Evolutionary conservation across 53 echinoderm and acorn worm genomes (phyloP), one percentile per base, ranked within the genome.

Genomic region (Patiria pectinifera): DNA sequence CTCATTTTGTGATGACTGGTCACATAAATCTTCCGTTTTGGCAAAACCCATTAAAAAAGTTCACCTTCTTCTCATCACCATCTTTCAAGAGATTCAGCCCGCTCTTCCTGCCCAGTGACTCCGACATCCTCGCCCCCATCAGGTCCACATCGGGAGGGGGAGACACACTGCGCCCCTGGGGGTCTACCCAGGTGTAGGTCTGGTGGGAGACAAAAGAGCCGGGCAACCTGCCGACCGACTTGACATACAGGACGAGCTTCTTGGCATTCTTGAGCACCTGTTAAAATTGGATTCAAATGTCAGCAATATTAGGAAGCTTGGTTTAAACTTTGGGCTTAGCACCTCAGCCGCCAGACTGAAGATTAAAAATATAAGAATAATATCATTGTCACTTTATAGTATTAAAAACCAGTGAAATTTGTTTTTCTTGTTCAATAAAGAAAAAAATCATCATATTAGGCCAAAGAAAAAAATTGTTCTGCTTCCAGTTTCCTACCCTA

Each of bases 111-210:
- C 94, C 91, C 59, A 93, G 88, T 1, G 96, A 91, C 48, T 96
- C 96, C 7, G 78, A 89, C 86, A 94, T 83, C 89, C 83, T 83
- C 8, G 86, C 72, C 16, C 95, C 95, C 59, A 88, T 23, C n/a
- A 85, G 92, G 80, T 96, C 95, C 4, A 89, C 92, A 92, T 97
- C 96, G 21, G 97, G 97, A 48, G 97, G 97, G 59, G 97, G 97
- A 3, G 97, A 97, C 60, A 97, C 97, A 44, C 97, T 97, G 77
- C 97, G 88, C 71, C 97, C 97, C 83, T 96, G 91, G 35, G 96
- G 97, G 83, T 97, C 93, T 2, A 97, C 96, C 97, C 97, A 97
- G 59, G 97, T 97, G 91, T 97, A 97, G 16, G 96, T 97, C 81
- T 96, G 93, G 87, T 95, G 96, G 22, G 95, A 94, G 71, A 96